Conservation (phyloP, 2,888 invertebrate species). For the Poecilobothrus nobilitatus region DNA sequence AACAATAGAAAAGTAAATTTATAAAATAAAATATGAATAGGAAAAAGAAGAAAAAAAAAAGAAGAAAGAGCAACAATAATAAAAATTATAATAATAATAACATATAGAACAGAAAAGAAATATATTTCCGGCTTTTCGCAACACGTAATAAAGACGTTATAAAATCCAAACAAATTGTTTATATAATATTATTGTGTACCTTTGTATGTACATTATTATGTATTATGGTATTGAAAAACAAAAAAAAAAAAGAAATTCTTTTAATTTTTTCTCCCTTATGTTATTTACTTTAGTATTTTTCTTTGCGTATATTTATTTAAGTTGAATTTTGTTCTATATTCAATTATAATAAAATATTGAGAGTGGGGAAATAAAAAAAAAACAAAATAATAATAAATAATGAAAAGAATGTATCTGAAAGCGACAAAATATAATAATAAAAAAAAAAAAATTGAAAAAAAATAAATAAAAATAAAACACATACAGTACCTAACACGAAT, state of each 20-base stretch:
- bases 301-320: background rate
- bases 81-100: background rate
- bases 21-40: too few species aligned
- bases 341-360: too few species aligned
- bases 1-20: too few species aligned
- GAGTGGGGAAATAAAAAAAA: too few species aligned
- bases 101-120: background rate
- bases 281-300: background rate
- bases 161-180: background rate
- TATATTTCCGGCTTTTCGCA: background rate
- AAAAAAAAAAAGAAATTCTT: background rate
- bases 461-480: background rate
- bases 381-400: background rate
- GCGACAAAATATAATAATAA: background rate
- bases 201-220: background rate
- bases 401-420: background rate
- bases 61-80: background rate
- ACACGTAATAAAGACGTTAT: slow-evolving; percentile 6
- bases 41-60: background rate
- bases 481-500: too few species aligned
- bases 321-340: background rate
- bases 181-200: background rate
- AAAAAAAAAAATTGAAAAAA: background rate
- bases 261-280: background rate
- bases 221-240: background rate